Base-by-base conservation (phyloP, 2,888 invertebrate species). In the Melieria picta region DNA sequence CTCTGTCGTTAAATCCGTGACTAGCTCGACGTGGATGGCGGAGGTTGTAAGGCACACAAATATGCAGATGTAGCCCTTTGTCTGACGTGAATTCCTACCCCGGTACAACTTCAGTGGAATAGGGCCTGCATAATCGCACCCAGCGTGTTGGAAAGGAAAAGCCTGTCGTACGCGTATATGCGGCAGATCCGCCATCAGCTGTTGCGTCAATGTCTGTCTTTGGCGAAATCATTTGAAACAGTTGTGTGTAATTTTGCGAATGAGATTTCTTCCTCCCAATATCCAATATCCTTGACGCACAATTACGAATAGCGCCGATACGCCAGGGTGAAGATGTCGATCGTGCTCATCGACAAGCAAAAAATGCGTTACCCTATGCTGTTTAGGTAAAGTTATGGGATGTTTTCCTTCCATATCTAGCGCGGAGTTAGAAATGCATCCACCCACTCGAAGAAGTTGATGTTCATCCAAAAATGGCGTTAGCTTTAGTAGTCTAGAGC, bases 241-340 rank as follows among this genome's bases (percentile, higher is more conserved):
- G 5, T 64, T 66, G 7, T 68, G 65, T 0, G 70, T 72, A 1
- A 75, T 6, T 7, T 57, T 42, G 1, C 72, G 60, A n/a, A 75
- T 72, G 6, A 75, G 45, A 58, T 73, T 76, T 56, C 77, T 64
- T 3, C 68, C 72, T 1, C 74, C 71, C 7, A 75, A 10, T 7
- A 77, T 72, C 74, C 76, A 77, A 13, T 74, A 75, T 10, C 69
- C 11, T 45, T 76, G 72, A 4, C 74, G 73, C 4, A 74, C 52
- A n/a, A 76, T 77, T 0, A 74, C 72, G 48, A 75, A 76, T 4
- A 76, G 60, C 60, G 71, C 65, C 9, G 76, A 72, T 1, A 75
- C 73, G 0, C 74, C 76, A 47, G 67, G 63, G 57, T 74, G 73
- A 5, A 70, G 16, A 45, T 73, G 45, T n/a, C 16, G 57, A 57